Conservation (phyloP, 2,888 invertebrate genomes). For the Drosophila koepferae region DNA sequence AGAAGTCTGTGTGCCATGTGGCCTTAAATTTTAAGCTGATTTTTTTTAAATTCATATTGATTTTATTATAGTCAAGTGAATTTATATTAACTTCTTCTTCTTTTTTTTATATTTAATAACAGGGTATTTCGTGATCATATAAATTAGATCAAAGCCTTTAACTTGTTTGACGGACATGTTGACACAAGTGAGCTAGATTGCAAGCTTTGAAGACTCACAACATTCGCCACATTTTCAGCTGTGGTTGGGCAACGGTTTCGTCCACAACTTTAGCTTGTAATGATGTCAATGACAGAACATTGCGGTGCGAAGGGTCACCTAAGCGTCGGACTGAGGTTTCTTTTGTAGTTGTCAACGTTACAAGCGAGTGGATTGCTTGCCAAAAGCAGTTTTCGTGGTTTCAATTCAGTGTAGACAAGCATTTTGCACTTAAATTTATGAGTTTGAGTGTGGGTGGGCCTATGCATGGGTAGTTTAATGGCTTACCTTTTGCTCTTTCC, state of each 20-base stretch:
- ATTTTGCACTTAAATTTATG: constrained; percentile 38
- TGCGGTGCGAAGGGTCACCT: constrained; percentile 22
- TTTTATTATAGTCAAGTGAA: not conserved
- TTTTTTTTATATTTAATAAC: not conserved
- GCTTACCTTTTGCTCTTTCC: constrained; percentile 91
- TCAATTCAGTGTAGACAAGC: constrained; percentile 20
- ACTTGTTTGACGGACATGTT: constrained; percentile 59
- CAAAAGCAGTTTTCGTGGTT: constrained; percentile 33
- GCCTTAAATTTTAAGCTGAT: not conserved
- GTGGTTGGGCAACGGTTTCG: constrained; percentile 40
- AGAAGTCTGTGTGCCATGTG: not conserved
- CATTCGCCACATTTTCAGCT: constrained; percentile 29
- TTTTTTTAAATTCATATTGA: not conserved
- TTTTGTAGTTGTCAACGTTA: constrained; percentile 16
- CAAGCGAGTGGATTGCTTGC: constrained; percentile 34
- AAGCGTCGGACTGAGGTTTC: constrained; percentile 31
- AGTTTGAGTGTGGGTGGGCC: constrained; percentile 27
- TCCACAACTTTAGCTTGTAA: constrained; percentile 53
- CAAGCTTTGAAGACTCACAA: constrained; percentile 31
- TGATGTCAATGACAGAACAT: constrained; percentile 72
- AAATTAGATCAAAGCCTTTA: not conserved
- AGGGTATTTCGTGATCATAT: constrained; percentile 1
- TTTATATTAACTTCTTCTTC: no score
- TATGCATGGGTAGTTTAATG: not conserved
- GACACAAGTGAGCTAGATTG: constrained; percentile 56